These are phyloP conservation scores for Tuberolachnus salignus DNA, from an alignment of 2,888 invertebrate genomes.

Conservation along the genomic window DNA sequence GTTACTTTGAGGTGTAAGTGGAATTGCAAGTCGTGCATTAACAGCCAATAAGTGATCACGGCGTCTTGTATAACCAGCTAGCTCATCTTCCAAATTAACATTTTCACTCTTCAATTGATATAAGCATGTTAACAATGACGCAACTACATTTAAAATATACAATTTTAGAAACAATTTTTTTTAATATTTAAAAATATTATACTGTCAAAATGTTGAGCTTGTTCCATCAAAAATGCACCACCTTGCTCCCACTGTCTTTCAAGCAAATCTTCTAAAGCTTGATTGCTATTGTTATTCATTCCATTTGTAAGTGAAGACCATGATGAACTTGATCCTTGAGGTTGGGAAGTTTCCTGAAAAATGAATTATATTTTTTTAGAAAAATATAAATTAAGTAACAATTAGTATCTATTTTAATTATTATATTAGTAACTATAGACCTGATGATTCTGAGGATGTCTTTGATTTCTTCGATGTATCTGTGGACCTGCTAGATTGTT, in stretches of 20 bases:
- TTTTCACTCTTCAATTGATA: conserved; percentile 95
- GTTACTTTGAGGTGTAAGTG: conserved; percentile 66
- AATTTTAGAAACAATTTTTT: neutral
- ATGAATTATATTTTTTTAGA: neutral
- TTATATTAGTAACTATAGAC: no score
- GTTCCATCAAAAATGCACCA: conserved; percentile 96
- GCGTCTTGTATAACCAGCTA: conserved; percentile 80
- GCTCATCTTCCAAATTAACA: conserved; percentile 87
- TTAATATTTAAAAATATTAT: neutral
- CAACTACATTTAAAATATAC: conserved; percentile 67
- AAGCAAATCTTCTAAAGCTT: conserved; percentile 89
- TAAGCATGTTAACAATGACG: conserved; percentile 90
- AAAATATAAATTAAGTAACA: neutral
- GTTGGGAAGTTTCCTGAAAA: conserved; percentile 1
- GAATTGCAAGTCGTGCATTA: conserved; percentile 90
- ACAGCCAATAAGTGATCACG: conserved; percentile 93
- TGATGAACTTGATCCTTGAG: conserved; percentile 31
- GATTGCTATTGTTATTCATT: conserved; percentile 66
- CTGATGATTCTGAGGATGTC: neutral
- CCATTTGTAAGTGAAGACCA: conserved; percentile 48
- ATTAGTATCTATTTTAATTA: no score
- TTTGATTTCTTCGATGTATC: conserved; percentile 33
- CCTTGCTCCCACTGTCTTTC: conserved; percentile 98
- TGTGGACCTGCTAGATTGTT: conserved; percentile 21
- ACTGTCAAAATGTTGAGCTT: conserved; percentile 91